Conservation (phyloP, 1,140 invertebrate genomes). For the Sycobia sp. region DNA sequence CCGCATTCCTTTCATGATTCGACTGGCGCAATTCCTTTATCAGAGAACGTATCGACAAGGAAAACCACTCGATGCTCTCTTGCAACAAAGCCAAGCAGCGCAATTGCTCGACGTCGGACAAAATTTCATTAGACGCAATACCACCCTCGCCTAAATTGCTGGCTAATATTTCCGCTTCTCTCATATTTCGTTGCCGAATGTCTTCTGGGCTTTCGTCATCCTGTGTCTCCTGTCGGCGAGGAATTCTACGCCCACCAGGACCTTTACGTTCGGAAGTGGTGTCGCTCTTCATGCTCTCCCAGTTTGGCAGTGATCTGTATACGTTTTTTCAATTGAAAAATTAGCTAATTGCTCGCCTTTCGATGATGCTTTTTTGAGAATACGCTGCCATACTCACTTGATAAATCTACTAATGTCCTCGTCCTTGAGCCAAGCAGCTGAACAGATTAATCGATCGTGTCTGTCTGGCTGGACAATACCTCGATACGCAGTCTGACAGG, state of each 20-base stretch:
- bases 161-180: slow-evolving; percentile 91
- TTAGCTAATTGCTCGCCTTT: too few relatives aligned
- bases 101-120: slow-evolving; percentile 78
- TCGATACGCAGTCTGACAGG: slow-evolving; percentile 75
- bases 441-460: slow-evolving; percentile 81
- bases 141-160: slow-evolving; percentile 85
- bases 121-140: slow-evolving; percentile 83
- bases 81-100: slow-evolving; percentile 85
- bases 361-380: background rate
- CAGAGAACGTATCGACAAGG: slow-evolving; percentile 44
- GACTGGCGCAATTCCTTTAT: slow-evolving; percentile 46
- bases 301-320: slow-evolving; percentile 79
- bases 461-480: slow-evolving; percentile 81
- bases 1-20: slow-evolving; percentile 38
- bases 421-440: slow-evolving; percentile 90
- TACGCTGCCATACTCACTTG: slow-evolving; percentile 69
- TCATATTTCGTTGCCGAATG: slow-evolving; percentile 78
- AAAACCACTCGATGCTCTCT: slow-evolving; percentile 81
- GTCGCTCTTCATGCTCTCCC: slow-evolving; percentile 74
- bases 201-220: slow-evolving; percentile 78
- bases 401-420: slow-evolving; percentile 91
- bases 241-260: slow-evolving; percentile 44
- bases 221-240: slow-evolving; percentile 62
- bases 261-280: slow-evolving; percentile 43
- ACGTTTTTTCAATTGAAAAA: background rate